Conservation (phyloP, 2,113 vertebrate species). For the Rhinolophus ferrumequinum region DNA sequence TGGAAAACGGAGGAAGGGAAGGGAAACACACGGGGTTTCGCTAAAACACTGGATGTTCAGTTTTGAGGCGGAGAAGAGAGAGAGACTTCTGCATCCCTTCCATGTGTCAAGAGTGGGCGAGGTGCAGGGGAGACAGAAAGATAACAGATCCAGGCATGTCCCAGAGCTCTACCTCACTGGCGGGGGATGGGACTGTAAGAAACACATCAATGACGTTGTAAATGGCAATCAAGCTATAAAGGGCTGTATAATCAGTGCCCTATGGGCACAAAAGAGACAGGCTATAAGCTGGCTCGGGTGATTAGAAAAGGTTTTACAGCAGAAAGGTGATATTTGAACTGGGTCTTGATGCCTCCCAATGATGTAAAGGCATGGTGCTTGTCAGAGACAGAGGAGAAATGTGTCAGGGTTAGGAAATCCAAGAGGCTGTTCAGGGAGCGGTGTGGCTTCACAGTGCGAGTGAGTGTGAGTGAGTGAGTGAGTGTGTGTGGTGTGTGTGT, state of each 20-base stretch:
- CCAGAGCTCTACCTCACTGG: not conserved
- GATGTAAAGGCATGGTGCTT: not conserved
- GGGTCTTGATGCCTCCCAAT: not conserved
- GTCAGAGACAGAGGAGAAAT: not conserved
- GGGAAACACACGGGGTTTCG: not conserved
- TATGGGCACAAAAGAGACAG: not conserved
- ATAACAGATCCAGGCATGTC: fast-evolving
- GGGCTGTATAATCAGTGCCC: fast-evolving
- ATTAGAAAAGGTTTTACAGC: not conserved
- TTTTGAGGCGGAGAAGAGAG: not conserved
- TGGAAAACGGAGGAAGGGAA: not conserved
- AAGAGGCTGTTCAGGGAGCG: not conserved
- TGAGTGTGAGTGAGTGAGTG: no score
- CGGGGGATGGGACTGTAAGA: not conserved
- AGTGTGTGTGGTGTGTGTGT: not conserved
- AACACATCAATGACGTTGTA: not conserved
- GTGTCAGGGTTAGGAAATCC: not conserved
- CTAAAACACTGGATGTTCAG: not conserved
- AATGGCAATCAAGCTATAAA: not conserved
- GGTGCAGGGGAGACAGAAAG: not conserved
- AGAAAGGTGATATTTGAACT: not conserved
- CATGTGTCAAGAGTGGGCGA: not conserved
- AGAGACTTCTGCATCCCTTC: not conserved
- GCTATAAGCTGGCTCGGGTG: no score
- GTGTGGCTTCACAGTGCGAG: not conserved